Evolutionary conservation across 1,140 invertebrate species (phyloP), one percentile per base, ranked within the genome.

Genomic region (Drosophila cardini): DNA sequence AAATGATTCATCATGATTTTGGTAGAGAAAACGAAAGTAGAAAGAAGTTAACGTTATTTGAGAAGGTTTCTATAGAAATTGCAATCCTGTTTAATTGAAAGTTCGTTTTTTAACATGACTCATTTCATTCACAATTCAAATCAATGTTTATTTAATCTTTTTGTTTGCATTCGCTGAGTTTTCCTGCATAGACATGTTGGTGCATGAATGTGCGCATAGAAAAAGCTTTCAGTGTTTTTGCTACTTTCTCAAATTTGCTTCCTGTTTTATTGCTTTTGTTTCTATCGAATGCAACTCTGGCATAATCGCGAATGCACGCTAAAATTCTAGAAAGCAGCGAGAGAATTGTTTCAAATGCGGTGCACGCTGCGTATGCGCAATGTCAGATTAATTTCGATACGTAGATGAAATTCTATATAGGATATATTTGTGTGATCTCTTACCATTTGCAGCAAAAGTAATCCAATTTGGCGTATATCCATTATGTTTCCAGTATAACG

Each of bases 381-480:
- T 89, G 55, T 69, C 34, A 1, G 18, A n/a, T 50, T 11, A 8
- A 38, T 1, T 13, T 26, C n/a, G 9, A 13, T 30, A 26, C 13
- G 18, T 42, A n/a, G 5, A 11, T n/a, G 1, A 26, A 21, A 36
- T 36, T 52, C n/a, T 26, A 2, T 6, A 45, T n/a, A 43, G 13
- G 2, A n/a, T 4, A 52, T n/a, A 34, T 52, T 1, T 26, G 40
- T 15, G 18, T 50, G 32, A 16, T 38, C 9, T 13, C 84, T 89
- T 46, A 89, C 84, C 84, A 89, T 89, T 67, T 89, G 63, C 63
- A 84, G 60, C 45, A 75, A 55, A 63, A 84, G 63, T 89, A 89
- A 89, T 89, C 84, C 84, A 84, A 89, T 80, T 80, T 76, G 76
- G 38, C 53, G 72, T 71, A 72, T 90, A 89, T 89, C 84, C 84